Evolutionary conservation across 2,797 vertebrate species (phyloP).

Genomic region (Eurystomus glaucurus): DNA sequence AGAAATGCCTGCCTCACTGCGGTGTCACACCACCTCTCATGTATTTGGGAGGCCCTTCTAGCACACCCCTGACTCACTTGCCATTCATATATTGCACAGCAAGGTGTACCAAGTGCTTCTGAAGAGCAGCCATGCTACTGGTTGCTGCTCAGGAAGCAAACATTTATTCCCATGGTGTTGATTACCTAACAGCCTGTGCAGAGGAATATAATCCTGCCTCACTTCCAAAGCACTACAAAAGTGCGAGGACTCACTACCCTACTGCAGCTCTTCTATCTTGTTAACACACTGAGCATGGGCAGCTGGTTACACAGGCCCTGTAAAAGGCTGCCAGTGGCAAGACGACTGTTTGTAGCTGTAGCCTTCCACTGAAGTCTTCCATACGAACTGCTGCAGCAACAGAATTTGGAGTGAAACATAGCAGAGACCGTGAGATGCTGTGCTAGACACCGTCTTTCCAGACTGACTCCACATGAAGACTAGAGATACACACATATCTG

Average conservation of each 20-base stretch:
- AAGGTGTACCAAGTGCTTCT: background rate
- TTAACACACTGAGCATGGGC: background rate
- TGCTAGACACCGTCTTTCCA: background rate
- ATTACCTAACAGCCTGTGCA: background rate
- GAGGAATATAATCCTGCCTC: background rate
- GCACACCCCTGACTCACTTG: background rate
- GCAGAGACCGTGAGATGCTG: background rate
- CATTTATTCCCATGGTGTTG: background rate
- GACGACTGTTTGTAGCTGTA: background rate
- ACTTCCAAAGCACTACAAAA: background rate
- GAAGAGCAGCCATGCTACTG: background rate
- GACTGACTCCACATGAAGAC: background rate
- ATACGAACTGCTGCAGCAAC: background rate
- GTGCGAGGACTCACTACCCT: background rate
- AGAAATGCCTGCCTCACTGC: background rate
- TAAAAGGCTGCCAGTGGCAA: background rate
- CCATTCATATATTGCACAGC: background rate
- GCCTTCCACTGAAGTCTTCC: background rate
- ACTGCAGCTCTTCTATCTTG: background rate
- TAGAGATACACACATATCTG: background rate
- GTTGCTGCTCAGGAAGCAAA: background rate
- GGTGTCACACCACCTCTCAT: fast-evolving
- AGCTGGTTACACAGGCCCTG: background rate
- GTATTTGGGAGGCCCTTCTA: background rate
- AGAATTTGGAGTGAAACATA: background rate